Conservation (phyloP, 2,113 vertebrate genomes). For the Chamaea fasciata region DNA sequence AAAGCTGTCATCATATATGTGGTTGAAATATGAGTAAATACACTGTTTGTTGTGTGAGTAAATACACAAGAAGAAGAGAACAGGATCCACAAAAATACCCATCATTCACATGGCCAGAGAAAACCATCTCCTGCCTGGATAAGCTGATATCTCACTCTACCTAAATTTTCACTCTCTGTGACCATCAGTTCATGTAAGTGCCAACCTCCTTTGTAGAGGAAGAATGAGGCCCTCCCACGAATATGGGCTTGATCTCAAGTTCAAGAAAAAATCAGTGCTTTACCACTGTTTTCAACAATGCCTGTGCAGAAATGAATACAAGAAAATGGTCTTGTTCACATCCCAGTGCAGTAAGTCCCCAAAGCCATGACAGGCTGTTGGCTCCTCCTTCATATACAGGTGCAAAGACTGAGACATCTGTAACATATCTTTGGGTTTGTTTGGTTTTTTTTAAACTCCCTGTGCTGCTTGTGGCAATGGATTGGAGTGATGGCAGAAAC, state of each 20-base stretch:
- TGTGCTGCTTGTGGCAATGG: neutral
- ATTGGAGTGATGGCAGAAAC: neutral
- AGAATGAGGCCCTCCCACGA: neutral
- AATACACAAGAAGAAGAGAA: neutral
- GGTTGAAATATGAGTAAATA: neutral
- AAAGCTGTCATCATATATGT: neutral
- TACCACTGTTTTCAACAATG: neutral
- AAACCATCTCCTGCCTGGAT: neutral
- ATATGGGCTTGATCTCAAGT: neutral
- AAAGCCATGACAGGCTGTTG: fast-evolving
- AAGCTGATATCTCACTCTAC: neutral
- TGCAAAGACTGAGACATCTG: neutral
- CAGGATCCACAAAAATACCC: neutral
- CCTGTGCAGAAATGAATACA: neutral
- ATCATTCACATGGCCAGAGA: neutral
- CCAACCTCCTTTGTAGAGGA: neutral
- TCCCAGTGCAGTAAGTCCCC: neutral
- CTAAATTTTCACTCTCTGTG: neutral
- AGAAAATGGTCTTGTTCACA: neutral
- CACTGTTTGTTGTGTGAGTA: neutral
- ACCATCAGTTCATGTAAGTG: neutral
- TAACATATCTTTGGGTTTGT: neutral
- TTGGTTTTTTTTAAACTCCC: neutral
- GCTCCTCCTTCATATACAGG: neutral
- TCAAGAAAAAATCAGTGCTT: neutral